Percentiles rank a stretch among this genome's conserved stretches.
phyloP scores from a whole-genome alignment of 2,888 invertebrate genomes.

The Rhodophaea formosa region DNA sequence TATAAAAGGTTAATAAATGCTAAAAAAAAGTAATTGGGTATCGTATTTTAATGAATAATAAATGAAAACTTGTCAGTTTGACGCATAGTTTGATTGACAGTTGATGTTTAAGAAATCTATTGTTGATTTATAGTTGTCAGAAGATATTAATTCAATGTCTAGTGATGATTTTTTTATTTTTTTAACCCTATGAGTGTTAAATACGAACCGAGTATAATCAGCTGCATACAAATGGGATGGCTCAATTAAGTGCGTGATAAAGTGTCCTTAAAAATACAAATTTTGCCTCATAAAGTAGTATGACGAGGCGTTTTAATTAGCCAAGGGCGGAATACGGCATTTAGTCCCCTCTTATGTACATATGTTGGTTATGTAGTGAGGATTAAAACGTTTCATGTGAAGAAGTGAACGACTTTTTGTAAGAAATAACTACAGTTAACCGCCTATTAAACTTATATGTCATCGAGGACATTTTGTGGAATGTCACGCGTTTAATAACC shows the following conservation, averaged over 20 bases:
- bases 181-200: too few species aligned
- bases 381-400: not conserved
- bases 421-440: not conserved
- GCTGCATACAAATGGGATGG: not conserved
- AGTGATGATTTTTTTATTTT: too few species aligned
- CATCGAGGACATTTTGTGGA: not conserved
- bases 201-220: not conserved
- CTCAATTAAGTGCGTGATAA: slow-evolving; percentile 1
- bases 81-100: not conserved
- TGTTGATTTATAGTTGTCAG: not conserved
- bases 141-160: too few species aligned
- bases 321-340: slow-evolving; percentile 2
- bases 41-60: not conserved
- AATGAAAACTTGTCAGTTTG: not conserved
- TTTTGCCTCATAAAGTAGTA: not conserved
- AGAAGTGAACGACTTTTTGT: not conserved
- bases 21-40: not conserved
- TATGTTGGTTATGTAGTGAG: not conserved
- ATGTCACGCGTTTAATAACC: not conserved
- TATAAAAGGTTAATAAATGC: not conserved
- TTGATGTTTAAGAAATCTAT: not conserved
- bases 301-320: slow-evolving; percentile 11
- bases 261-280: not conserved
- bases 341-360: not conserved
- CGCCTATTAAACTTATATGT: not conserved